A percentile compares a stretch with the other conserved stretches of the same genome.
phyloP scores from a whole-genome alignment of 2,888 invertebrate genomes.

The Mesorhabditis sp. region DNA sequence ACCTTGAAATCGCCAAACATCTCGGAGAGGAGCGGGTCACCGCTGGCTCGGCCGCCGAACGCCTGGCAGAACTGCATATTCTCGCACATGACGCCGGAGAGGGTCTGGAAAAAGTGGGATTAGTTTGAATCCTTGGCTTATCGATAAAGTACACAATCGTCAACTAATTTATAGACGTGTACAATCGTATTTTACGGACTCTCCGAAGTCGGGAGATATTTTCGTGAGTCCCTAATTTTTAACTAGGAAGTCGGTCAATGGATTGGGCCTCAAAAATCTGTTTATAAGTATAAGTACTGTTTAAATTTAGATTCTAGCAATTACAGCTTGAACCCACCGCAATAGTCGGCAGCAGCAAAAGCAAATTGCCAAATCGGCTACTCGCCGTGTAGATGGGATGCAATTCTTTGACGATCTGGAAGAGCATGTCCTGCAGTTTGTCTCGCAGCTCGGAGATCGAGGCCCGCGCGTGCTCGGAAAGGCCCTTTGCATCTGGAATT shows the following conservation, averaged over 20 bases:
- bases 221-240: neutral
- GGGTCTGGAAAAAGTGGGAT: slow-evolving; percentile 34
- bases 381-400: slow-evolving; percentile 50
- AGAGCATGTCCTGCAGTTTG: slow-evolving; percentile 56
- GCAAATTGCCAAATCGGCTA: slow-evolving; percentile 53
- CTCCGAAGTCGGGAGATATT: neutral
- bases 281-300: too few relatives aligned
- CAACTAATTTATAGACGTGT: too few relatives aligned
- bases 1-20: slow-evolving; percentile 48
- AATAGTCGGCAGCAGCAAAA: slow-evolving; percentile 54
- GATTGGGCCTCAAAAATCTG: neutral
- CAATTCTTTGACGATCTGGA: slow-evolving; percentile 55
- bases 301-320: too few relatives aligned
- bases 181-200: neutral
- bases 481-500: slow-evolving; percentile 48
- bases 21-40: slow-evolving; percentile 53
- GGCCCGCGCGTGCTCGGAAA: slow-evolving; percentile 45
- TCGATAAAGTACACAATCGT: too few relatives aligned
- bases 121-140: too few relatives aligned
- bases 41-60: slow-evolving; percentile 35
- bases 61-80: slow-evolving; percentile 57
- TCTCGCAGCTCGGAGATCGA: slow-evolving; percentile 52
- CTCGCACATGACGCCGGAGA: slow-evolving; percentile 55
- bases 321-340: slow-evolving; percentile 29
- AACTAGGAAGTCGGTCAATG: slow-evolving; percentile 5